Evolutionary conservation across 2,113 vertebrate species (phyloP).

Genomic region (Ceuthmochares aereus): DNA sequence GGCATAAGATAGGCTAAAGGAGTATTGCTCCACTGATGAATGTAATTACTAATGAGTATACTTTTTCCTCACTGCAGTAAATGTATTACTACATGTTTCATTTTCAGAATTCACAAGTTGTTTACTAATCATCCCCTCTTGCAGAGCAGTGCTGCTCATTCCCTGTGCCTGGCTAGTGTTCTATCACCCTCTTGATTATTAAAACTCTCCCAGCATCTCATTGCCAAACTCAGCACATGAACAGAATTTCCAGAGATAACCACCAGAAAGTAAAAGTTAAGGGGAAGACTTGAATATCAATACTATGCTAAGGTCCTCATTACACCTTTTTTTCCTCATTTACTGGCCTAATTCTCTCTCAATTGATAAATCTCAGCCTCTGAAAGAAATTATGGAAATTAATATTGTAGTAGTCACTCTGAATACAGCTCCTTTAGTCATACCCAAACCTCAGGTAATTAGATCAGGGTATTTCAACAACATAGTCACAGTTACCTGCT

Average conservation of each 20-base stretch:
- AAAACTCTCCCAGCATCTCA: not conserved
- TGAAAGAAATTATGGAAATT: not conserved
- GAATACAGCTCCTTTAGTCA: not conserved
- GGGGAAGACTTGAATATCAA: not conserved
- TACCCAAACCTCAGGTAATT: not conserved
- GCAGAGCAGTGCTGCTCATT: fast-evolving
- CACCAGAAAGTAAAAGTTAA: not conserved
- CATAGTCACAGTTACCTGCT: not conserved
- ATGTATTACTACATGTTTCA: not conserved
- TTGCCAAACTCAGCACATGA: not conserved
- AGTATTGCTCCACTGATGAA: not conserved
- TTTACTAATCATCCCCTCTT: not conserved
- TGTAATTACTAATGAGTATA: not conserved
- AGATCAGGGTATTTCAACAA: not conserved
- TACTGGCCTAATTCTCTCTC: not conserved
- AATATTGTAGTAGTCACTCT: not conserved
- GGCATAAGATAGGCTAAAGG: not conserved
- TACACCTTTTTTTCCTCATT: not conserved
- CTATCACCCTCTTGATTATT: not conserved
- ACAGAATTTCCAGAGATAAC: not conserved
- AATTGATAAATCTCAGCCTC: not conserved
- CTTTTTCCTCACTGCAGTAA: not conserved
- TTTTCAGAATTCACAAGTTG: not conserved
- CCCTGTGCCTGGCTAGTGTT: not conserved
- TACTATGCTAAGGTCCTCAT: fast-evolving